Conservation (phyloP, 2,113 vertebrate genomes). For the Phylloscopus trochiloides region DNA sequence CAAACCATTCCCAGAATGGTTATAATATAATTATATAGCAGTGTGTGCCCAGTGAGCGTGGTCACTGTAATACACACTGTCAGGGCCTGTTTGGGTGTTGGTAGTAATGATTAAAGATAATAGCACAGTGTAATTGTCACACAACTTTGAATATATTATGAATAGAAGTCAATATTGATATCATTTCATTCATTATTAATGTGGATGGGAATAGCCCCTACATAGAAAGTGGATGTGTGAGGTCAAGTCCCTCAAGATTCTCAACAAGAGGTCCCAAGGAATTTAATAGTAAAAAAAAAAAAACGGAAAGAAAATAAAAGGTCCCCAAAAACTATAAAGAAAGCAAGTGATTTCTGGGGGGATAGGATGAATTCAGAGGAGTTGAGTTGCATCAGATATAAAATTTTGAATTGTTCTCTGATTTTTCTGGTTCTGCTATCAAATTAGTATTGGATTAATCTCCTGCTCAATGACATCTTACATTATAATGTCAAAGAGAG, state of each 20-base stretch:
- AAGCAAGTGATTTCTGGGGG: neutral
- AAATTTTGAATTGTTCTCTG: neutral
- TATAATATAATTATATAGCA: neutral
- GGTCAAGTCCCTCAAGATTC: neutral
- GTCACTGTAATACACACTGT: neutral
- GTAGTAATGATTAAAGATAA: neutral
- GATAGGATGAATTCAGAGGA: neutral
- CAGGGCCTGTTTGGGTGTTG: neutral
- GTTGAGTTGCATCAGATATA: neutral
- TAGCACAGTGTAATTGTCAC: neutral
- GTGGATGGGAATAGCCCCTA: neutral
- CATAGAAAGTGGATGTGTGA: neutral
- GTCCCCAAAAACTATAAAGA: accelerated
- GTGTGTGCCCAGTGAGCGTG: neutral
- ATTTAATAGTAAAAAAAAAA: neutral
- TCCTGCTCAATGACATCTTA: neutral
- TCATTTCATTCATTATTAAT: neutral
- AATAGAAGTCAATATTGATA: neutral
- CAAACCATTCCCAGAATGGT: accelerated
- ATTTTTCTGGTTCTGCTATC: neutral
- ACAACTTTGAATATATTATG: neutral
- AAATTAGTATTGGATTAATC: neutral
- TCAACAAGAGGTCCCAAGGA: neutral
- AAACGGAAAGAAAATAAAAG: neutral
- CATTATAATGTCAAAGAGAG: neutral